Conservation (phyloP, 1,140 invertebrate genomes). For the Macrotrachela quadricornifera region DNA sequence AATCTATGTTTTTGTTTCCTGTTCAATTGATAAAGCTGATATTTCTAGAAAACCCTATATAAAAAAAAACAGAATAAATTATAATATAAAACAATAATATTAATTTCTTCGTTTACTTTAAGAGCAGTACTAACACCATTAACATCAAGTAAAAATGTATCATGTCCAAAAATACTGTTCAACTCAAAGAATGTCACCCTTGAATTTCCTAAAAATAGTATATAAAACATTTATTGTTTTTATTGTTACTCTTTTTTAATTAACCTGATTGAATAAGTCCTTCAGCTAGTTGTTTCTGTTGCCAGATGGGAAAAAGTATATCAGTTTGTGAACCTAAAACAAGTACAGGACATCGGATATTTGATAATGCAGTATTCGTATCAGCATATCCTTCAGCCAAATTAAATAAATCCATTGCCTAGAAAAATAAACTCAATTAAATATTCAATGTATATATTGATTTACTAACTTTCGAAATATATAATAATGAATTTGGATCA, state of each 20-base stretch:
- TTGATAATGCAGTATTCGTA: conserved; percentile 13
- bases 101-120: conserved; percentile 14
- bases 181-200: conserved; percentile 28
- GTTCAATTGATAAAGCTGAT: too few relatives aligned
- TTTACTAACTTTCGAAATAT: conserved; percentile 25
- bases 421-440: neutral
- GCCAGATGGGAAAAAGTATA: conserved; percentile 27
- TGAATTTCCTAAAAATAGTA: conserved; percentile 17
- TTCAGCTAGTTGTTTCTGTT: conserved; percentile 21
- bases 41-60: too few relatives aligned
- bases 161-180: conserved; percentile 28
- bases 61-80: too few relatives aligned
- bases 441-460: neutral
- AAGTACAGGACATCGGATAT: conserved; percentile 22
- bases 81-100: too few relatives aligned
- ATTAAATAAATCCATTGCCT: conserved; percentile 31
- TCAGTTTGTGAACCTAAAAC: conserved; percentile 28
- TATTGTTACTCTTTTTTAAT: neutral
- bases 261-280: conserved; percentile 19
- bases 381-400: conserved; percentile 17
- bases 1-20: too few relatives aligned
- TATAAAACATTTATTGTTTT: neutral
- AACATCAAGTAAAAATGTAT: conserved; percentile 30
- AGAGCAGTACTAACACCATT: conserved; percentile 27
- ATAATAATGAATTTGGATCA: conserved; percentile 29